These are phyloP conservation scores for Callaeas wilsoni DNA, from an alignment of 2,113 vertebrate species.

Conservation along the genomic window DNA sequence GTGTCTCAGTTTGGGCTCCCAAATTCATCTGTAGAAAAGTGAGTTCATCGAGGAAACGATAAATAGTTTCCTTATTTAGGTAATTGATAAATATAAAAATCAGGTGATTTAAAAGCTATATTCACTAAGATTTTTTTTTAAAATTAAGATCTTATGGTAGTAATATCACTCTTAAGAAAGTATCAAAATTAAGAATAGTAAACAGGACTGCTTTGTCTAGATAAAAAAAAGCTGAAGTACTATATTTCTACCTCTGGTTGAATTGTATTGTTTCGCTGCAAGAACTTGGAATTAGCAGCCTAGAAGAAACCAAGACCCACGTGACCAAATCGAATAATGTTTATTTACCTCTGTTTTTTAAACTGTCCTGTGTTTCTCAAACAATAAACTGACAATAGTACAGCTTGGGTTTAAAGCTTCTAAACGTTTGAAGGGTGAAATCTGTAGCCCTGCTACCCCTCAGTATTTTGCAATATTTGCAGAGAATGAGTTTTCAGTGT, in stretches of 20 bases:
- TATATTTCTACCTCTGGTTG: neutral
- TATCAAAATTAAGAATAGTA: neutral
- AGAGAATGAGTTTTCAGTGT: neutral
- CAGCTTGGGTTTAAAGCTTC: neutral
- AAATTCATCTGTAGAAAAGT: neutral
- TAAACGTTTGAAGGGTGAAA: neutral
- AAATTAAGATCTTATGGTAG: neutral
- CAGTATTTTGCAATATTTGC: neutral
- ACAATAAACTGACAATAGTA: neutral
- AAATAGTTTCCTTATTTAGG: neutral
- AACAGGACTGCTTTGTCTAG: neutral
- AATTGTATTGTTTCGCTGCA: neutral
- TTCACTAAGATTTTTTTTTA: fast-evolving
- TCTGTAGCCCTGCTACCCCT: neutral
- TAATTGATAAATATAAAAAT: neutral
- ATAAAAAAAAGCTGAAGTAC: neutral
- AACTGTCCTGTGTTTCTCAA: neutral
- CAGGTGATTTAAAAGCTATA: neutral
- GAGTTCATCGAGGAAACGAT: neutral
- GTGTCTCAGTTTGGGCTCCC: neutral
- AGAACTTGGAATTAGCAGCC: neutral
- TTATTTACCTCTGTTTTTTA: neutral
- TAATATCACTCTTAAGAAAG: neutral
- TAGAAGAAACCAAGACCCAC: neutral
- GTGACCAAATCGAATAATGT: neutral